Conservation (phyloP, 2,113 vertebrate species). For the Limanda limanda region DNA sequence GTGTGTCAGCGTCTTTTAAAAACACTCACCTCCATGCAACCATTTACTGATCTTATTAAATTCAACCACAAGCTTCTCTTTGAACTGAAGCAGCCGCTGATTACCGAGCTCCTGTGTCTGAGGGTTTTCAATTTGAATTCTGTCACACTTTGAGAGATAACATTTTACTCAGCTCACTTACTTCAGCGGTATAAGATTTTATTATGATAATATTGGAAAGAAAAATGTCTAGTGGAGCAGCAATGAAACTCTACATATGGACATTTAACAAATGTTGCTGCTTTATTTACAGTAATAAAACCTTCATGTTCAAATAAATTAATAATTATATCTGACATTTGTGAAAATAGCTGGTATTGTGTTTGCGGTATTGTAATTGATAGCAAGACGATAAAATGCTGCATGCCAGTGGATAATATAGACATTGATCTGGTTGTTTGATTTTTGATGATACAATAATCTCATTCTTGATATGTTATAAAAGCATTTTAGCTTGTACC, state of each 20-base stretch:
- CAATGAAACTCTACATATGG: neutral
- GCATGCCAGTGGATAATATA: too few relatives aligned
- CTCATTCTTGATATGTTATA: neutral
- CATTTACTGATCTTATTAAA: neutral
- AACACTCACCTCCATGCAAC: neutral
- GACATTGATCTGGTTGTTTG: too few relatives aligned
- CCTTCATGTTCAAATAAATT: neutral
- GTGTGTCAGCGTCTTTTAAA: neutral
- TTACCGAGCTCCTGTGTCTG: slow-evolving; percentile 4
- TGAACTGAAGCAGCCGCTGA: slow-evolving; percentile 2
- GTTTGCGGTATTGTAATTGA: too few relatives aligned
- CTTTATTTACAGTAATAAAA: slow-evolving; percentile 5
- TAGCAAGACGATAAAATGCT: too few relatives aligned
- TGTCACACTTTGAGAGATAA: slow-evolving; percentile 17
- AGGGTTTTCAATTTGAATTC: slow-evolving; percentile 22
- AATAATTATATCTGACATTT: neutral
- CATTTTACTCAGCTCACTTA: slow-evolving; percentile 2
- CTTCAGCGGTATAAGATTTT: too few relatives aligned
- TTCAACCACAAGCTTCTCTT: slow-evolving; percentile 13
- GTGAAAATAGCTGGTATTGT: too few relatives aligned
- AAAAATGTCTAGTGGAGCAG: too few relatives aligned
- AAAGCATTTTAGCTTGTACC: neutral
- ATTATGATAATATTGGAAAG: too few relatives aligned
- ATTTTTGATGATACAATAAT: too few relatives aligned
- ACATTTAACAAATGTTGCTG: neutral